Percentiles rank a stretch among this genome's conserved stretches.
phyloP scores from a whole-genome alignment of 2,113 vertebrate genomes.

The Sciurus niger region DNA sequence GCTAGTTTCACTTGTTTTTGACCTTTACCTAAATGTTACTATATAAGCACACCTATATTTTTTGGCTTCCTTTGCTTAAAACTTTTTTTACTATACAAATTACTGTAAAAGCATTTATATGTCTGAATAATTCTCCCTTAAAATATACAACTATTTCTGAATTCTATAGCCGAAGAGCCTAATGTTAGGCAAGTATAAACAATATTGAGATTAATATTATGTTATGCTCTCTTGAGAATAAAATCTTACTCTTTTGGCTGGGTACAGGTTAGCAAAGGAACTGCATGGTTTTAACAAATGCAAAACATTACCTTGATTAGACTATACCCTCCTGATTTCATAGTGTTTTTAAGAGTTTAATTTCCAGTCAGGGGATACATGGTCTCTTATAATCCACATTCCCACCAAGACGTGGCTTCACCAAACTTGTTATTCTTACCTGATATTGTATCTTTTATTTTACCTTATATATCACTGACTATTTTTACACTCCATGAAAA shows the following conservation, averaged over 20 bases:
- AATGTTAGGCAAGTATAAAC: neutral
- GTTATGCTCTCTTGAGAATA: neutral
- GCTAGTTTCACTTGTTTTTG: no score
- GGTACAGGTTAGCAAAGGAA: neutral
- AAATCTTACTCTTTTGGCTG: neutral
- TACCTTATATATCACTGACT: neutral
- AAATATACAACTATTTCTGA: neutral
- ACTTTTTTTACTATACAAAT: neutral
- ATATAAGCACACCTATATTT: neutral
- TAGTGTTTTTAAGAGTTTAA: slow-evolving; percentile 3
- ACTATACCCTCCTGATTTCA: slow-evolving; percentile 1
- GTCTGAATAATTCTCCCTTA: slow-evolving; percentile 18
- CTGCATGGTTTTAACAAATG: neutral
- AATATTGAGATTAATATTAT: neutral
- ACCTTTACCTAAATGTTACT: no score
- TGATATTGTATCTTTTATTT: neutral
- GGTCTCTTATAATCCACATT: neutral
- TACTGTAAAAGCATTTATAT: neutral
- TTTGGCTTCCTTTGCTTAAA: neutral
- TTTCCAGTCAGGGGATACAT: neutral
- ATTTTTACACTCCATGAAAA: neutral
- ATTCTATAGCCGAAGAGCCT: neutral
- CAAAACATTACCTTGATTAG: neutral
- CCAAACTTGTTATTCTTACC: neutral
- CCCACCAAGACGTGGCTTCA: neutral